A percentile compares a stretch with the other conserved stretches of the same genome.
Evolutionary conservation across 2,113 vertebrate genomes (phyloP).

Genomic region (Beaufortia kweichowensis): DNA sequence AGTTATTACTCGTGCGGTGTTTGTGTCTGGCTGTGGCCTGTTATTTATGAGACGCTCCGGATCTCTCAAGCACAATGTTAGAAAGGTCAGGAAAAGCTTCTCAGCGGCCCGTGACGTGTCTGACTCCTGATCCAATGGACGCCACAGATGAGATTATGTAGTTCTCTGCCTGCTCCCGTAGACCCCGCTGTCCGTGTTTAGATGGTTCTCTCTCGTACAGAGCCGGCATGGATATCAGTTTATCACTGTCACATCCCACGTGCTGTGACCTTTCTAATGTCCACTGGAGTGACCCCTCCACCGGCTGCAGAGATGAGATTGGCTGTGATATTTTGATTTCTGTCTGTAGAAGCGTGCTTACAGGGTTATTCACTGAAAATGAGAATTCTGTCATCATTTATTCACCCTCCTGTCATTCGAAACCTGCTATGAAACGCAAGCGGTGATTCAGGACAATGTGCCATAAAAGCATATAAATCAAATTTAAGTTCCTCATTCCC

Average conservation of each 20-base stretch:
- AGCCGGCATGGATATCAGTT: slow-evolving; percentile 51
- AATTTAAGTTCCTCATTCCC: no score
- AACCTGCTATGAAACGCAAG: no score
- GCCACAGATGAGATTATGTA: slow-evolving; percentile 58
- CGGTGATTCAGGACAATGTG: no score
- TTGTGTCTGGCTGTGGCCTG: slow-evolving; percentile 67
- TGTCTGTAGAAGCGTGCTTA: neutral
- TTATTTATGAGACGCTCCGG: slow-evolving; percentile 76
- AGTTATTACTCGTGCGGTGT: slow-evolving; percentile 81
- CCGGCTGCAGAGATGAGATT: neutral
- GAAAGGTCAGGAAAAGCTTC: slow-evolving; percentile 72
- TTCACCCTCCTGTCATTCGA: no score
- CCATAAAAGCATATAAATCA: no score
- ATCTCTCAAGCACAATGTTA: slow-evolving; percentile 70
- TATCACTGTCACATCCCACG: slow-evolving; percentile 71
- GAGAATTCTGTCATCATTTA: no score
- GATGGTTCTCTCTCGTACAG: slow-evolving; percentile 38
- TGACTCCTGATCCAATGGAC: slow-evolving; percentile 61
- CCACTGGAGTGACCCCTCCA: slow-evolving; percentile 46
- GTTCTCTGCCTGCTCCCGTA: slow-evolving; percentile 1
- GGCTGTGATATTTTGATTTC: neutral
- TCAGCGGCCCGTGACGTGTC: slow-evolving; percentile 32
- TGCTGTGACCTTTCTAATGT: slow-evolving; percentile 52
- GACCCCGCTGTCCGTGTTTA: slow-evolving; percentile 49
- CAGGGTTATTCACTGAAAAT: neutral